Percentiles rank a stretch among this genome's conserved stretches.
Evolutionary conservation across 2,797 vertebrate genomes (phyloP).

Genomic region (Pseudochirops corinnae): DNA sequence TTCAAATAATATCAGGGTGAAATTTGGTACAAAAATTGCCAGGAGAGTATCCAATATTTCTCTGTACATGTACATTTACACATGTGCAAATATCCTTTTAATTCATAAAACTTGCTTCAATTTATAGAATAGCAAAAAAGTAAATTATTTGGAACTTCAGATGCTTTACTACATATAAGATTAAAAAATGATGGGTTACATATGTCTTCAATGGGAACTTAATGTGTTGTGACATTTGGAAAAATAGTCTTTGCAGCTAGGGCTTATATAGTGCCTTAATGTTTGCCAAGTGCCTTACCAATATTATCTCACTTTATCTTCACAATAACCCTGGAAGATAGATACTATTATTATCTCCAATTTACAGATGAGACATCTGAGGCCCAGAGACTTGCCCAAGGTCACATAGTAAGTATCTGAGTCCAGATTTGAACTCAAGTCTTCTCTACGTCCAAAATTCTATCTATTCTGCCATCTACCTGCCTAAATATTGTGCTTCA

Average conservation of each 20-base stretch:
- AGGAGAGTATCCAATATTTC: slow-evolving; percentile 62
- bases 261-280: background rate
- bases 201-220: background rate
- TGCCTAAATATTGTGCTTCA: background rate
- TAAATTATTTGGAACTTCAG: slow-evolving; percentile 61
- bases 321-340: background rate
- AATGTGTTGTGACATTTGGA: slow-evolving; percentile 39
- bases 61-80: background rate
- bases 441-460: background rate
- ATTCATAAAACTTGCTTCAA: slow-evolving; percentile 63
- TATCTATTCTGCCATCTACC: background rate
- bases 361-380: background rate
- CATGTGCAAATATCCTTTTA: slow-evolving; percentile 58
- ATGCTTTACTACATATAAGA: slow-evolving; percentile 57
- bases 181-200: slow-evolving; percentile 62
- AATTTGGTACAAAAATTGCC: slow-evolving; percentile 54
- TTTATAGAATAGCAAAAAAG: slow-evolving; percentile 68
- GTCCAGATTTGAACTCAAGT: background rate
- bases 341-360: background rate
- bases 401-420: slow-evolving; percentile 7
- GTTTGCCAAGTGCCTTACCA: background rate
- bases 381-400: background rate
- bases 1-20: slow-evolving; percentile 70
- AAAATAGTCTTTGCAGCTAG: slow-evolving; percentile 29
- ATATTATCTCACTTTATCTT: background rate